Base-by-base conservation (phyloP, 1,140 invertebrate genomes). In the Papilio machaon region DNA sequence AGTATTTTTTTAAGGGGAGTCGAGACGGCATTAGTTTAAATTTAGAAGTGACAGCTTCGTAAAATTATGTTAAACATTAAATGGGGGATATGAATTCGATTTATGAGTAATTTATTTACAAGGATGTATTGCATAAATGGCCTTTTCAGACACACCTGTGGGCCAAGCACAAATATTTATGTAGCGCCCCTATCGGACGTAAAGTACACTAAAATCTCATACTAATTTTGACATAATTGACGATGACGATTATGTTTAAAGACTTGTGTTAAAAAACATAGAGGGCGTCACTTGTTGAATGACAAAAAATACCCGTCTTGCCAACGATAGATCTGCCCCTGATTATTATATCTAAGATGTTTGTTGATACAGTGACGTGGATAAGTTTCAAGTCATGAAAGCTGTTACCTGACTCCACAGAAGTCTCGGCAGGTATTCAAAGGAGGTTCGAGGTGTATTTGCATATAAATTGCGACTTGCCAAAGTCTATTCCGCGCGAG, bases 41-140 rank as follows among this genome's bases (percentile, higher is more conserved):
- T 78, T 78, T 78, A 52, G 9, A 64, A 60, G n/a, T 78, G 76
- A 78, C 76, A 78, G 54, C 76, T 78, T 58, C 54, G 76, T 78
- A 78, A 76, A 78, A 78, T 58, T 58, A 58, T 58, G 76, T 58
- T 78, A 78, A 78, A 78, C 54, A 35, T n/a, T 60, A 46, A 78
- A 54, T 58, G 17, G 49, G 35, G 76, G 76, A 78, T 78, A 78
- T 38, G 19, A 52, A 30, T 54, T 76, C 49, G 74, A 76, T 76
- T 76, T 76, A 54, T 76, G 30, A 35, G 19, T 76, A 76, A 76
- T 76, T 54, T 76, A 49, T 30, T 76, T 49, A 52, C 19, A 52
- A 35, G 13, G 23, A 76, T 76, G 54, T 19, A 17, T 58, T 19
- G 17, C 5, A 58, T 49, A 43, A 30, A 30, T 30, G 23, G 23